Evolutionary conservation across 1,140 invertebrate genomes (phyloP), one percentile per base, ranked within the genome.

Genomic region (Andricus grossulariae): DNA sequence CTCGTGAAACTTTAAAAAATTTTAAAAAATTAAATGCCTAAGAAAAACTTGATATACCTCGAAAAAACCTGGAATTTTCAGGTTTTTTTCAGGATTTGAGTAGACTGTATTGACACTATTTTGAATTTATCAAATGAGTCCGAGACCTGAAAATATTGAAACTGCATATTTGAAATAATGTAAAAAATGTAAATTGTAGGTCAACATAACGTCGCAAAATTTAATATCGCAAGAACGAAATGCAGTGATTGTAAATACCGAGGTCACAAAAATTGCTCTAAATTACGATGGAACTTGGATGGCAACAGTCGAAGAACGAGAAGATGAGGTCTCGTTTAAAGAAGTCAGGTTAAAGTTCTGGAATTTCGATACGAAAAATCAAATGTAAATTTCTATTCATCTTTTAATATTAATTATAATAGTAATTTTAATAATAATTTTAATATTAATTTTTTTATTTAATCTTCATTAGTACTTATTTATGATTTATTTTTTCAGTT

Each of bases 301-400:
- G 90, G 95, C 94, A 19, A 97, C 96, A 1, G 92, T 95, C 8
- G 96, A 97, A 89, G 92, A 93, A 66, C 93, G 95, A 81, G 89
- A 93, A 79, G 92, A 93, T 78, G 89, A 91, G 57, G 88, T 93
- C 76, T 92, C 93, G 2, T 89, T 85, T 49, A 90, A 92, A 6
- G 95, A 97, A 90, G 90, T 95, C 1, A 89, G 94, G 52, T 88
- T 98, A 0, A 97, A 97, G 86, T 97, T 97, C 88, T 98, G 96
- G 96, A 84, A 92, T 71, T 97, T 93, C 84, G 88, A 94, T 79
- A 80, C 87, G 3, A 88, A 92, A 10, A 91, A 93, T 55, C 95
- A 96, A 89, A 93, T 86, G 95, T 96, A 91, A 91, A n/a, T 60
- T 75, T 50, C 71, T 49, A 25, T 50, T 74, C 45, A 66, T 72